phyloP scores from a whole-genome alignment of 2,888 invertebrate species.

The Nemapogon koenigi region DNA sequence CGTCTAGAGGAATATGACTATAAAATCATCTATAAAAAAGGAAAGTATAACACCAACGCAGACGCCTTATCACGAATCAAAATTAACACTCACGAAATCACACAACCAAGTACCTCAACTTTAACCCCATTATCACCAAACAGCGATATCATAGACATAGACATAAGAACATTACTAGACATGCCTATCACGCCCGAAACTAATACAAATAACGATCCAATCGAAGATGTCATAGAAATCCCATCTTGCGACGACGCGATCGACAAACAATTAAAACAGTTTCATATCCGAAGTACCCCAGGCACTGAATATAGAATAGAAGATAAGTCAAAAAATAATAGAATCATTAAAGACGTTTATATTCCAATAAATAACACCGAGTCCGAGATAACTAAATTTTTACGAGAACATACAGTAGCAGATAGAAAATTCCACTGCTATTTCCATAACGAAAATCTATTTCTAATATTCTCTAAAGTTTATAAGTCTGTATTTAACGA shows the following conservation, averaged over 20 bases:
- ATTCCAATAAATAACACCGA: conserved; percentile 18
- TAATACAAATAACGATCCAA: neutral
- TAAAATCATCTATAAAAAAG: conserved; percentile 21
- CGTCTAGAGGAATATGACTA: conserved; percentile 23
- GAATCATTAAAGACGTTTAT: conserved; percentile 16
- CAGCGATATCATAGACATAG: conserved; percentile 11
- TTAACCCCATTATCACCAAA: conserved; percentile 3
- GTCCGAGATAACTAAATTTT: conserved; percentile 15
- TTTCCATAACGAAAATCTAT: conserved; percentile 17
- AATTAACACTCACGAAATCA: conserved; percentile 10
- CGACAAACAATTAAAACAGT: conserved; percentile 21
- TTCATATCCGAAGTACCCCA: conserved; percentile 18
- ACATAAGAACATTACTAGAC: neutral
- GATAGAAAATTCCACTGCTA: conserved; percentile 17
- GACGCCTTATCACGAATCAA: conserved; percentile 21
- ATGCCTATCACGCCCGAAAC: neutral
- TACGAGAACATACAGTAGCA: conserved; percentile 16
- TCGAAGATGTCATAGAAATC: neutral
- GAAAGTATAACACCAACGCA: conserved; percentile 21
- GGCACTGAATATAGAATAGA: conserved; percentile 18
- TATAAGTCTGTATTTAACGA: conserved; percentile 17
- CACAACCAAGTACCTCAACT: neutral
- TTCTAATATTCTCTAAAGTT: conserved; percentile 13
- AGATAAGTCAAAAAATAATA: conserved; percentile 16
- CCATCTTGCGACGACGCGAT: conserved; percentile 17